Percentiles rank a stretch among this genome's conserved stretches.
phyloP scores from a whole-genome alignment of 2,797 vertebrate species.

The Pseudotriccus pelzelni region DNA sequence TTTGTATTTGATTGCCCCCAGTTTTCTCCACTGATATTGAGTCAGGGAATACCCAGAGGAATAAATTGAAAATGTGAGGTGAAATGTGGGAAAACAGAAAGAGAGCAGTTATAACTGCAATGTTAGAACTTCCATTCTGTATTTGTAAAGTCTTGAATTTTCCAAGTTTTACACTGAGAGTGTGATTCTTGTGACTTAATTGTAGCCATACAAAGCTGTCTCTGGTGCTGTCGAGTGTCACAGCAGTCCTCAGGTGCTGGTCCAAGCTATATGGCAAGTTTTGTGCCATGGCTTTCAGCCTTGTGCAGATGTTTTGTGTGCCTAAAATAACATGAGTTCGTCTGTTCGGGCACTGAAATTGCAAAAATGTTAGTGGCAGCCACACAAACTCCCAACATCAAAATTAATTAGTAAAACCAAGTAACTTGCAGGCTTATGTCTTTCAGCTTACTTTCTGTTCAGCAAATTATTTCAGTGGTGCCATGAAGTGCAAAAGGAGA shows the following conservation, averaged over 20 bases:
- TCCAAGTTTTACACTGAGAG: accelerated
- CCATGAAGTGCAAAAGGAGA: background rate
- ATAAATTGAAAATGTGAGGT: background rate
- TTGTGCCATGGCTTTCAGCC: background rate
- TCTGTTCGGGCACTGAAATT: background rate
- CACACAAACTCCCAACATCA: background rate
- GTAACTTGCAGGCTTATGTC: background rate
- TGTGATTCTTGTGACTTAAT: accelerated
- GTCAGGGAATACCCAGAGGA: background rate
- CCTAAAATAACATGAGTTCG: background rate
- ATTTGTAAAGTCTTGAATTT: background rate
- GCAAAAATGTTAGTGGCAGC: background rate
- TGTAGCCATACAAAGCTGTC: background rate
- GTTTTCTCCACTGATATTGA: background rate
- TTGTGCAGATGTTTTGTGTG: background rate
- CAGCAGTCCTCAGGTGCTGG: background rate
- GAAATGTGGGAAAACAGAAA: background rate
- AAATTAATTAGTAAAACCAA: background rate
- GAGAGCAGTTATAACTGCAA: background rate
- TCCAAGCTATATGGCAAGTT: background rate
- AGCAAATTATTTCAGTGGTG: background rate
- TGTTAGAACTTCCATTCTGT: background rate
- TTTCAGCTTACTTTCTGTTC: background rate
- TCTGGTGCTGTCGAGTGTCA: background rate
- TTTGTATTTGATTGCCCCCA: background rate